Base-by-base conservation (phyloP, 2,888 invertebrate species). In the Enoplolaimus lenunculus region DNA sequence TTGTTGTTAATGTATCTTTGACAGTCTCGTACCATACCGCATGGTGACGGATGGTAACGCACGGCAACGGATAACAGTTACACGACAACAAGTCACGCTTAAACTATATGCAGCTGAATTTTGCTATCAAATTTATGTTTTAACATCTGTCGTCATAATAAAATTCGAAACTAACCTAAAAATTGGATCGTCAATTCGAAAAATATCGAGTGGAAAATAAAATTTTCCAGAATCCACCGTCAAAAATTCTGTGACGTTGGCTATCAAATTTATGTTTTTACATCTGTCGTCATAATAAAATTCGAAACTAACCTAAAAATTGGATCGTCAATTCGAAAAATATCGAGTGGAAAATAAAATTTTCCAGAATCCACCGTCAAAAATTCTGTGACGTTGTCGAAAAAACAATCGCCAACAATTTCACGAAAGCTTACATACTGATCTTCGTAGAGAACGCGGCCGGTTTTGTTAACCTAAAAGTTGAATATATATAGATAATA, bases 301-400 rank as follows among this genome's bases (percentile, higher is more conserved):
- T n/a, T n/a, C n/a, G n/a, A n/a, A n/a, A n/a, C n/a, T 29, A 33
- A 66, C 67, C 67, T 21, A 31, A 66, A 66, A 29, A 66, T 34
- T 2, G 67, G 67, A 31, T 66, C 67, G 33, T 34, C n/a, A n/a
- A 7, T 34, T 7, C 26, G 33, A n/a, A 66, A 66, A 16, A 34
- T 31, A 13, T 66, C 67, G 33, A 66, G 34, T n/a, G 67, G 67
- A 66, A 66, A 66, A 29, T 34, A 66, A 34, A 66, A 66, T 31
- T 34, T 31, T 34, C 67, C 67, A n/a, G 30, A n/a, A 34, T 66
- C 33, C n/a, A 66, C 67, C 34, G 31, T 34, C 28, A 66, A 34
- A 13, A 31, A 29, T n/a, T 21, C 26, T 34, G 67, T 66, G 67
- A 66, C 34, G n/a, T 66, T 66, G 28, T 66, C 67, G 33, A 7